Conservation (phyloP, 2,797 vertebrate species). For the Tamandua tetradactyla region DNA sequence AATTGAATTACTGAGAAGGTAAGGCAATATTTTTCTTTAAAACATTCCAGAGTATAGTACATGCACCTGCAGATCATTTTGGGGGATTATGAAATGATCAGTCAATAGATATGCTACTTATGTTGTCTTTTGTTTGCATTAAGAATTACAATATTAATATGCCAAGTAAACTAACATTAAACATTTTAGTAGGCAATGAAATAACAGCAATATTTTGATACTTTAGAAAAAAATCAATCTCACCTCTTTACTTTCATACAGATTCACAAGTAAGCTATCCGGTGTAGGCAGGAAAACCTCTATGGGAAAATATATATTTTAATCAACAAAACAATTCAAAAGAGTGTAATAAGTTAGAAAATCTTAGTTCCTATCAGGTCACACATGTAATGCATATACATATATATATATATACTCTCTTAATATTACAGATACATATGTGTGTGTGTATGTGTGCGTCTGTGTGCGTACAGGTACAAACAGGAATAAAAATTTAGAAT, state of each 20-base stretch:
- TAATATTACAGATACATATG: neutral
- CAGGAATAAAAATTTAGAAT: neutral
- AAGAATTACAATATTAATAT: neutral
- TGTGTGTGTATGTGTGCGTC: no score
- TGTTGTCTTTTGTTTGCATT: neutral
- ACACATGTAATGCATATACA: neutral
- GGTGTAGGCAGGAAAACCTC: slow-evolving; percentile 97
- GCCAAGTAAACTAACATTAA: neutral
- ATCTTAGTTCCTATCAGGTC: neutral
- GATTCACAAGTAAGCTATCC: slow-evolving; percentile 96
- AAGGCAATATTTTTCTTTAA: slow-evolving; percentile 48
- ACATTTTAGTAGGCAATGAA: neutral
- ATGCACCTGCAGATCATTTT: slow-evolving; percentile 17
- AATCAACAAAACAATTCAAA: slow-evolving; percentile 57
- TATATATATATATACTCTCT: neutral
- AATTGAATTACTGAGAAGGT: neutral
- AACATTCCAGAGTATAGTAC: neutral
- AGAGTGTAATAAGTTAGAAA: neutral
- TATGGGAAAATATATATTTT: slow-evolving; percentile 80
- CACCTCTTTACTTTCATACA: slow-evolving; percentile 97
- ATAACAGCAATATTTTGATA: neutral
- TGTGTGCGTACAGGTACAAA: neutral
- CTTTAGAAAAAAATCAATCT: slow-evolving; percentile 62
- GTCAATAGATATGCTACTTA: neutral
- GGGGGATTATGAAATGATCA: neutral